Evolutionary conservation across 2,113 vertebrate species (phyloP).

Genomic region (Ptilorrhoa leucosticta): DNA sequence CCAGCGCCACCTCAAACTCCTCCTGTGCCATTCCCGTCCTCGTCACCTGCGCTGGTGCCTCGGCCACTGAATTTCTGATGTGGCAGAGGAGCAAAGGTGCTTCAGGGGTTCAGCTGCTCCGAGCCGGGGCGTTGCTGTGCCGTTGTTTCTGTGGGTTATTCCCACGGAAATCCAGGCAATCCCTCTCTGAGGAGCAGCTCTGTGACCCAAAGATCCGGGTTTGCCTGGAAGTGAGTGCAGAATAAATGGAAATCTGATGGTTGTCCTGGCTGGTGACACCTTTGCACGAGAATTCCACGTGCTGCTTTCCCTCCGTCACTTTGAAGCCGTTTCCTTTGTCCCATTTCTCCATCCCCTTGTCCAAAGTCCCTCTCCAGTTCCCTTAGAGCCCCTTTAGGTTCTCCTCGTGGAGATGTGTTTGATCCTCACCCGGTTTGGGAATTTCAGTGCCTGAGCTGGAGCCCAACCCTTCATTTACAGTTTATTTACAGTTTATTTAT

Average conservation of each 20-base stretch:
- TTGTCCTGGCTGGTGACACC: not conserved
- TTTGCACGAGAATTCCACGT: not conserved
- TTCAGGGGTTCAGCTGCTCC: not conserved
- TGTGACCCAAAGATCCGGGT: not conserved
- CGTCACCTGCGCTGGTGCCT: not conserved
- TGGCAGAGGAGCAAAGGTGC: not conserved
- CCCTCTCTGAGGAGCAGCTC: not conserved
- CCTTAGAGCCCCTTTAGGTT: not conserved
- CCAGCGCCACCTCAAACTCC: not conserved
- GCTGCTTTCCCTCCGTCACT: not conserved
- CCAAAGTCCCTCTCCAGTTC: not conserved
- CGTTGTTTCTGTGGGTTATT: not conserved
- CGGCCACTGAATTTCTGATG: not conserved
- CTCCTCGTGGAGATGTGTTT: not conserved
- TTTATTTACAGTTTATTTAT: not conserved
- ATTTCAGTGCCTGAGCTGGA: not conserved
- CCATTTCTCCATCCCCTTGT: not conserved
- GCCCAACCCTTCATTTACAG: not conserved
- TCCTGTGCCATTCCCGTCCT: not conserved
- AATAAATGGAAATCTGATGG: not conserved
- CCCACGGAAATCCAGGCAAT: not conserved
- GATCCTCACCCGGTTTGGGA: not conserved
- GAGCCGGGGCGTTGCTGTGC: not conserved
- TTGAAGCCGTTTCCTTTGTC: not conserved
- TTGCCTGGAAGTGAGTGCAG: not conserved